Evolutionary conservation across 2,888 invertebrate genomes (phyloP).

Genomic region (Cordilura impudica): DNA sequence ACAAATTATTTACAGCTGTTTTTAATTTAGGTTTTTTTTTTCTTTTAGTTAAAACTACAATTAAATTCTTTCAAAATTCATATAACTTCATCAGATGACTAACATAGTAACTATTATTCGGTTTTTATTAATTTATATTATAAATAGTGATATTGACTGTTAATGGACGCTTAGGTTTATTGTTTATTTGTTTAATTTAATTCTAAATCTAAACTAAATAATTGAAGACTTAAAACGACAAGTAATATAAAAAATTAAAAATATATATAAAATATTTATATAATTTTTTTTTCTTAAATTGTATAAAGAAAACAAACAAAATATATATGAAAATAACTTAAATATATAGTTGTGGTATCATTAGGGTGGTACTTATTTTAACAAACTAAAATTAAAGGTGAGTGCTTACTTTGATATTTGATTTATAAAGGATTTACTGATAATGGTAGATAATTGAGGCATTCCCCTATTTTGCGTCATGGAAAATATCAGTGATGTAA

Average conservation of each 20-base stretch:
- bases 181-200: constrained; percentile 35
- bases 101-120: constrained; percentile 48
- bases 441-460: too few species aligned
- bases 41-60: constrained; percentile 27
- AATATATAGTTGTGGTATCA: not conserved
- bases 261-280: constrained; percentile 2
- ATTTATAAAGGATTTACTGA: too few species aligned
- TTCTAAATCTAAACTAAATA: not conserved
- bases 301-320: constrained; percentile 1
- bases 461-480: too few species aligned
- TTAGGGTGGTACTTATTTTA: not conserved
- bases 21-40: constrained; percentile 6
- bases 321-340: too few species aligned
- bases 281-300: too few species aligned
- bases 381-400: too few species aligned
- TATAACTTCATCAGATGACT: constrained; percentile 20
- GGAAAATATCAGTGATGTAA: too few species aligned
- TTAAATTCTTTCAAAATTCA: constrained; percentile 33
- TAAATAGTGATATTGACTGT: constrained; percentile 54
- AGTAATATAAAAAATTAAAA: constrained; percentile 18
- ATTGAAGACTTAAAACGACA: too few species aligned
- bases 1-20: constrained; percentile 42
- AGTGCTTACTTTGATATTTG: too few species aligned
- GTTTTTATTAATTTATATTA: not conserved
- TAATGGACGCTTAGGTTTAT: constrained; percentile 61